Conservation (phyloP, 2,113 vertebrate genomes). For the Planiliza haematocheilus region DNA sequence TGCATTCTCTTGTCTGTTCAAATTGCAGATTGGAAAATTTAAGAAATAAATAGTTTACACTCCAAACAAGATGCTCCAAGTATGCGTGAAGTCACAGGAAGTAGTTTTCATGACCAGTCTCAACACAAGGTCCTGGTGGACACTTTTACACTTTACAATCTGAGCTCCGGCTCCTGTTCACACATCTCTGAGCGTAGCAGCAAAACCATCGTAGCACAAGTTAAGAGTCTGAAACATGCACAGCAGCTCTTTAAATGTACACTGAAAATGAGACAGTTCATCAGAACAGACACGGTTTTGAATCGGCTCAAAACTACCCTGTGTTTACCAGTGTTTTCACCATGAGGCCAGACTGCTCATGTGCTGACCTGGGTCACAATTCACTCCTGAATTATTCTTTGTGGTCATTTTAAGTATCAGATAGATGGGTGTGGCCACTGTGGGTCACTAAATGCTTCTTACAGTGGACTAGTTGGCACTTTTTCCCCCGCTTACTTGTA, state of each 20-base stretch:
- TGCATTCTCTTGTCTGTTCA: neutral
- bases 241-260: slow-evolving; percentile 16
- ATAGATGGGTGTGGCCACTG: slow-evolving; percentile 24
- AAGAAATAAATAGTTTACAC: too few species aligned
- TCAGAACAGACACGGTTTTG: slow-evolving; percentile 13
- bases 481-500: too few species aligned
- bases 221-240: slow-evolving; percentile 28
- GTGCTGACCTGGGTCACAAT: slow-evolving; percentile 40
- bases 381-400: neutral
- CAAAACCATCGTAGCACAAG: slow-evolving; percentile 4
- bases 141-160: neutral
- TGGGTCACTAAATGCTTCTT: neutral
- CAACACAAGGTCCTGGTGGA: neutral
- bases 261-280: neutral
- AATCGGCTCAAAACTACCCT: slow-evolving; percentile 25
- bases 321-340: neutral
- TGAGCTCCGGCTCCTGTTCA: neutral
- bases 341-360: neutral
- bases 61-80: too few species aligned
- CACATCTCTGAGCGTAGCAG: slow-evolving; percentile 1
- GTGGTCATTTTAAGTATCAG: slow-evolving; percentile 8
- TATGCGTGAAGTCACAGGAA: too few species aligned
- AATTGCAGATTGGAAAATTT: neutral
- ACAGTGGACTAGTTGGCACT: slow-evolving; percentile 6
- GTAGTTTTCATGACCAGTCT: neutral